Evolutionary conservation across 2,888 invertebrate species (phyloP), one percentile per base, ranked within the genome.

Genomic region (Aporophyla nigra): DNA sequence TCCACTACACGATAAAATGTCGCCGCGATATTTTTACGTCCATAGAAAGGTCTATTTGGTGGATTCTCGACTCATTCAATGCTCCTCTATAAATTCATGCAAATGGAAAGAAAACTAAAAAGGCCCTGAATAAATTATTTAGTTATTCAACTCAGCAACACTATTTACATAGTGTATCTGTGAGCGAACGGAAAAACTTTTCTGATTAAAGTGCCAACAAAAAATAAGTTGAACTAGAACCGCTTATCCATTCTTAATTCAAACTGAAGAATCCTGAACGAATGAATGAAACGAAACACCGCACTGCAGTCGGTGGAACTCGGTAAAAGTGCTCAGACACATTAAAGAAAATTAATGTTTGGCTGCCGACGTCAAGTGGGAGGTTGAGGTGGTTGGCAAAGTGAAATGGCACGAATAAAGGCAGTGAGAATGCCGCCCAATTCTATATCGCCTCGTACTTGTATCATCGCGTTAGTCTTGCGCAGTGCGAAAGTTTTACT

Each of bases 321-420:
- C 92, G 91, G 94, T 93, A 96, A 96, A 95, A 96, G 95, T 96
- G 94, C 95, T 96, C 95, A 95, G 95, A 94, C 96, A 96, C 96
- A 96, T 96, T 96, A 96, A 96, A 96, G 96, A 96, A 96, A 96
- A 96, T 96, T 96, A 96, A 96, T 96, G 96, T 96, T 96, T 95
- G 94, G 94, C 95, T 95, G 93, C 94, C 94, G 92, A 93, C 95
- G 94, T 95, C 95, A 95, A 96, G 95, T 93, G 91, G 93, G 92
- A 93, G 94, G 94, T 95, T 90, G 91, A 93, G 93, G 93, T 93
- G 94, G 94, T 94, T 95, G 95, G 95, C 95, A 94, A 94, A 95
- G 95, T 95, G 95, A 95, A 96, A 96, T 94, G 94, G 94, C 87
- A 94, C 92, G 95, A 93, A 95, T 94, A 94, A 94, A 94, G 90